Percentiles rank a stretch among this genome's conserved stretches.
phyloP scores from a whole-genome alignment of 2,113 vertebrate species.

The Orthonyx spaldingii region DNA sequence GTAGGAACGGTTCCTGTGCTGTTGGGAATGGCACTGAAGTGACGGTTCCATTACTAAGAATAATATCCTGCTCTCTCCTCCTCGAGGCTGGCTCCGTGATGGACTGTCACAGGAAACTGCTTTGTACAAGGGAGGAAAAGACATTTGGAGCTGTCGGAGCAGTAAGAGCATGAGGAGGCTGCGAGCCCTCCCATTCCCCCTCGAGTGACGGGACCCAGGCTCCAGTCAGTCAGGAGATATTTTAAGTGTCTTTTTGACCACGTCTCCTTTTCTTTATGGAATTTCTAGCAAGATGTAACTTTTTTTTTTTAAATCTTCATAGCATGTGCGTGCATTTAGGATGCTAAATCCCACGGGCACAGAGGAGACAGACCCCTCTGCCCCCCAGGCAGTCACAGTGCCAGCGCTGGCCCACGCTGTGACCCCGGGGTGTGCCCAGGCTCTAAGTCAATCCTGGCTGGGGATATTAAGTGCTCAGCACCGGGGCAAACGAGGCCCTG shows the following conservation, averaged over 20 bases:
- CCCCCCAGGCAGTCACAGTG: neutral
- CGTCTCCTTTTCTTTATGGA: neutral
- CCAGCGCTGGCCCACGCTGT: accelerated
- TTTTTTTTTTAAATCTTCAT: neutral
- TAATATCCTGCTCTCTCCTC: neutral
- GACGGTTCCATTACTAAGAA: neutral
- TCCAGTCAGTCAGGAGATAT: neutral
- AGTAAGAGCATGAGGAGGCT: neutral
- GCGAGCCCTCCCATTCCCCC: neutral
- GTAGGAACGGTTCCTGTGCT: neutral
- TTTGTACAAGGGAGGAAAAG: neutral
- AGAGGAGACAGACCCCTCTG: neutral
- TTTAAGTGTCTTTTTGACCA: neutral
- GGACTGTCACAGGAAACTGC: neutral
- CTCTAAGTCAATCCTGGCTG: neutral
- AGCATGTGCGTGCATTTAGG: neutral
- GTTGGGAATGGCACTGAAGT: neutral
- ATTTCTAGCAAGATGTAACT: neutral
- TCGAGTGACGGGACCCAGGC: accelerated
- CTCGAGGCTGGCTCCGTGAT: neutral
- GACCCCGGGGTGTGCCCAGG: neutral
- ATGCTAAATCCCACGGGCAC: accelerated
- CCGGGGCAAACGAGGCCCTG: neutral
- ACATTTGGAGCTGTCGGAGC: neutral
- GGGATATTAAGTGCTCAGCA: constrained; percentile 35